phyloP scores from a whole-genome alignment of 2,888 invertebrate genomes.

The Copidosoma aretas region DNA sequence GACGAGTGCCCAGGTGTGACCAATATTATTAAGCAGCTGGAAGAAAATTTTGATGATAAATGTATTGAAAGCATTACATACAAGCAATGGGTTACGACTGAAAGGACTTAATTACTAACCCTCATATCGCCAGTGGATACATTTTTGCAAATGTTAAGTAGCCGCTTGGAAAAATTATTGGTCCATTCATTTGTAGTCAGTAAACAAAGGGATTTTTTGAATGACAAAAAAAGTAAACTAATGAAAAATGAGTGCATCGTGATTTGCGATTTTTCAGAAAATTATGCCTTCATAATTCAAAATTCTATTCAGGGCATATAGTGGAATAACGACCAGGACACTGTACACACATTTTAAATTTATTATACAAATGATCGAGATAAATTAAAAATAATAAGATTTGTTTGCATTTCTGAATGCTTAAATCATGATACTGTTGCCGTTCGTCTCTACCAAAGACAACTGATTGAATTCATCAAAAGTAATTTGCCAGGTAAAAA shows the following conservation, averaged over 20 bases:
- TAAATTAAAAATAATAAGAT: background rate
- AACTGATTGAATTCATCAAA: too few relatives aligned
- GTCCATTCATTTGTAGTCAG: too few relatives aligned
- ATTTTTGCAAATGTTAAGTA: background rate
- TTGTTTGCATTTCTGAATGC: too few relatives aligned
- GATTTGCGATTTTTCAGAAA: slow-evolving; percentile 7
- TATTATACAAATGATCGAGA: slow-evolving; percentile 3
- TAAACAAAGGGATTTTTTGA: too few relatives aligned
- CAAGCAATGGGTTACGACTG: too few relatives aligned
- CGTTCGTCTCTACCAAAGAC: too few relatives aligned
- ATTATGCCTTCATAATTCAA: slow-evolving; percentile 15
- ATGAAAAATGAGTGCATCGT: too few relatives aligned
- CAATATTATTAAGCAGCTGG: slow-evolving; percentile 1
- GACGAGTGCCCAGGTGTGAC: slow-evolving; percentile 26
- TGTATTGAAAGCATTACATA: slow-evolving; percentile 3
- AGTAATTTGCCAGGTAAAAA: background rate
- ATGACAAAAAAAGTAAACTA: too few relatives aligned
- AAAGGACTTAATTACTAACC: slow-evolving; percentile 1
- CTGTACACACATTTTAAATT: slow-evolving; percentile 17
- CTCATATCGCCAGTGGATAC: background rate
- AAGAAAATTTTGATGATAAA: slow-evolving; percentile 14
- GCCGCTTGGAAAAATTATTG: too few relatives aligned
- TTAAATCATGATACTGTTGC: too few relatives aligned
- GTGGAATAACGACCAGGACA: slow-evolving; percentile 16
- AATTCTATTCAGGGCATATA: slow-evolving; percentile 12